A percentile compares a stretch with the other conserved stretches of the same genome.
phyloP scores from a whole-genome alignment of 2,797 vertebrate genomes.

The Eulemur mongoz region DNA sequence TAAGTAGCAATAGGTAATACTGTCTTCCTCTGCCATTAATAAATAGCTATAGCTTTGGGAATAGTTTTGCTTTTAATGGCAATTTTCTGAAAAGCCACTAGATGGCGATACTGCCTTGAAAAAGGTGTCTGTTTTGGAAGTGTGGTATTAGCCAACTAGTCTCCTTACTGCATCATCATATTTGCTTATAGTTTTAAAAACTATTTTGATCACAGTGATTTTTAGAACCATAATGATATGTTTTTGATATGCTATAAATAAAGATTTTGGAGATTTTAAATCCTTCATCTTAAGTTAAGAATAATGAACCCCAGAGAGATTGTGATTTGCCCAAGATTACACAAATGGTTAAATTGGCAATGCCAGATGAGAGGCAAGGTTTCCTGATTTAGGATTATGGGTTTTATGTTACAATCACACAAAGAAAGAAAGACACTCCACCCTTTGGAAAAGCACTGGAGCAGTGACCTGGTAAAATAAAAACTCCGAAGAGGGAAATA shows the following conservation, averaged over 20 bases:
- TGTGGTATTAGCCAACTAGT: neutral
- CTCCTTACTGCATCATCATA: neutral
- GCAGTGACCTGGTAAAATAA: constrained; percentile 27
- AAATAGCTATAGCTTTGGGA: neutral
- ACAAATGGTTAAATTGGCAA: constrained; percentile 20
- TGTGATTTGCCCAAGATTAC: neutral
- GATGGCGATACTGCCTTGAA: constrained; percentile 47
- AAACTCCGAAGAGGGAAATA: neutral
- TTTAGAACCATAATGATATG: neutral
- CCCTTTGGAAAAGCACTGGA: neutral
- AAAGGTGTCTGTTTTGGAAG: neutral
- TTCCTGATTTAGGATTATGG: neutral
- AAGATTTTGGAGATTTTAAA: neutral
- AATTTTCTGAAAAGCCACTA: constrained; percentile 61
- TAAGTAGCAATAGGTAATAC: neutral
- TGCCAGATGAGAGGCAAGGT: neutral
- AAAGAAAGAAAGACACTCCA: neutral
- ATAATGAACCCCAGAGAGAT: neutral
- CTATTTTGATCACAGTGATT: neutral
- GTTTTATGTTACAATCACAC: constrained; percentile 4
- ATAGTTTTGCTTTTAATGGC: constrained; percentile 14
- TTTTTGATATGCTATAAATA: neutral
- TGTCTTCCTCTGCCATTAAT: neutral
- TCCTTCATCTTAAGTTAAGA: neutral
- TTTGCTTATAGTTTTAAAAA: neutral